These are phyloP conservation scores for Manduca sexta DNA, from an alignment of 1,140 invertebrate genomes.

Conservation along the genomic window DNA sequence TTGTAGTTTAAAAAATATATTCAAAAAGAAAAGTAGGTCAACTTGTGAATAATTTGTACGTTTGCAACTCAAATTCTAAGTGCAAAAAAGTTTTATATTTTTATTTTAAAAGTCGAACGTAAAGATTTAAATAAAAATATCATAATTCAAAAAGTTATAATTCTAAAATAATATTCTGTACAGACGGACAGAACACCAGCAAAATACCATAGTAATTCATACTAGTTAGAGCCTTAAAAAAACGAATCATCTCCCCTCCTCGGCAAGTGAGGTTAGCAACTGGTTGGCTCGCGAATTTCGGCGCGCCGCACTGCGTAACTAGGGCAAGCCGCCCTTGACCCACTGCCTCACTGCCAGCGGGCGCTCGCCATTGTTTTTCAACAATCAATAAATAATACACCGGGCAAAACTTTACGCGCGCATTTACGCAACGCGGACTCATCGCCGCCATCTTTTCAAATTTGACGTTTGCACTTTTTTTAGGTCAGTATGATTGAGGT, in stretches of 20 bases:
- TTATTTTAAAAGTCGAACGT: too few species aligned
- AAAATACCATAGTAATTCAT: too few species aligned
- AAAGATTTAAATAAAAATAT: too few species aligned
- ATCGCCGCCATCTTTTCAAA: slow-evolving; percentile 34
- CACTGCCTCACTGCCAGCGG: slow-evolving; percentile 66
- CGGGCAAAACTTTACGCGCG: slow-evolving; percentile 47
- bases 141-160: too few species aligned
- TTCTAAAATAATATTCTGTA: too few species aligned
- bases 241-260: slow-evolving; percentile 24
- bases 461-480: slow-evolving; percentile 26
- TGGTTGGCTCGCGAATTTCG: slow-evolving; percentile 62
- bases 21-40: too few species aligned
- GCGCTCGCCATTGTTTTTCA: slow-evolving; percentile 66
- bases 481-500: slow-evolving; percentile 19
- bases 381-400: slow-evolving; percentile 72
- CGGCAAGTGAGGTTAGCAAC: slow-evolving; percentile 55
- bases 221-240: slow-evolving; percentile 1
- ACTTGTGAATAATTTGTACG: too few species aligned
- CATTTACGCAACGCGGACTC: slow-evolving; percentile 53
- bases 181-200: too few species aligned
- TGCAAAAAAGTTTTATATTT: too few species aligned
- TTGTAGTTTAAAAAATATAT: too few species aligned
- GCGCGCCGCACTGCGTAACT: slow-evolving; percentile 58
- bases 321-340: slow-evolving; percentile 64
- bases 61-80: too few species aligned